Conservation (phyloP, 92 coral and sea anemone species). For the Galaxea fascicularis region DNA sequence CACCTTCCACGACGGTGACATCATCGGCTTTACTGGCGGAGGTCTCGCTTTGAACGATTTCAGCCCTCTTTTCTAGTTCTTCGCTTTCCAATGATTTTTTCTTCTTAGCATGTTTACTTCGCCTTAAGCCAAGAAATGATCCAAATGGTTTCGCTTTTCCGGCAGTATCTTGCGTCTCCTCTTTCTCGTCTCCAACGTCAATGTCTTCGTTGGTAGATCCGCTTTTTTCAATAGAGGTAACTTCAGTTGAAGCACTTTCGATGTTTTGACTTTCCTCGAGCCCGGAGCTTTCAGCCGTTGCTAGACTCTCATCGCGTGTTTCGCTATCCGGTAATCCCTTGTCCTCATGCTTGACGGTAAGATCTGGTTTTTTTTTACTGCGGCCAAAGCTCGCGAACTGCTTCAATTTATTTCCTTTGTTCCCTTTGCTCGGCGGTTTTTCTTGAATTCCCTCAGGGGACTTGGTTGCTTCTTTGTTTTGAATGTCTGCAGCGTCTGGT, state of each 20-base stretch:
- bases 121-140: constrained; percentile 15
- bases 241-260: neutral
- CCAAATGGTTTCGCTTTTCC: constrained; percentile 21
- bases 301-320: neutral
- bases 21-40: constrained; percentile 7
- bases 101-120: constrained; percentile 9
- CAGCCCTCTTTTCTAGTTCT: neutral
- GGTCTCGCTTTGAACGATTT: neutral
- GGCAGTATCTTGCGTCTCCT: neutral
- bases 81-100: neutral
- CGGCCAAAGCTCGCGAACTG: constrained; percentile 48
- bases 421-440: constrained; percentile 2
- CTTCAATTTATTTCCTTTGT: constrained; percentile 45
- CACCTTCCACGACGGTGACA: neutral
- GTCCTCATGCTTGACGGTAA: neutral
- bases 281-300: neutral
- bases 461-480: constrained; percentile 1
- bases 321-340: neutral
- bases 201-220: neutral
- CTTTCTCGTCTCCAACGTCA: constrained; percentile 3
- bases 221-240: neutral
- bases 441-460: constrained; percentile 38
- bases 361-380: constrained; percentile 21
- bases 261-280: neutral
- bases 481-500: neutral